These are phyloP conservation scores for Lagopus leucura DNA, from an alignment of 2,113 vertebrate species.

Conservation along the genomic window DNA sequence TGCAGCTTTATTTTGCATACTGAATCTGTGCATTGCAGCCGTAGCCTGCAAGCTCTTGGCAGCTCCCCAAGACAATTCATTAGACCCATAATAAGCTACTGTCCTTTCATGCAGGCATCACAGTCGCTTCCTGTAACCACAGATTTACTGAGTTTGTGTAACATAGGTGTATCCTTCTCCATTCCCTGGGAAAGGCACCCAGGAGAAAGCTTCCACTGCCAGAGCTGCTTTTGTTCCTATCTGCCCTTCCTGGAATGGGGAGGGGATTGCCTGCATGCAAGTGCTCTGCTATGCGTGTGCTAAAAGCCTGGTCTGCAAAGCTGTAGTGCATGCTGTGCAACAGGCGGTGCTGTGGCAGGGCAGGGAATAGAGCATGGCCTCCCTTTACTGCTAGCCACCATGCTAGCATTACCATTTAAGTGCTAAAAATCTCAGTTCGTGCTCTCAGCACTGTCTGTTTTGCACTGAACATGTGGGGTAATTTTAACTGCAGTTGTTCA, in stretches of 20 bases:
- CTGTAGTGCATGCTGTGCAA: not conserved
- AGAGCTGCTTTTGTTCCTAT: not conserved
- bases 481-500: fast-evolving
- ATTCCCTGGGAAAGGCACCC: conserved; percentile 8
- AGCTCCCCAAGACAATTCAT: conserved; percentile 45
- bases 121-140: conserved; percentile 47
- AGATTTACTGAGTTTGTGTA: not conserved
- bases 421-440: not conserved
- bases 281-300: fast-evolving
- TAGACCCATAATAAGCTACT: conserved; percentile 50
- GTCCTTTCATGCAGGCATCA: conserved; percentile 7
- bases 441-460: not conserved
- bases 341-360: not conserved
- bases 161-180: conserved; percentile 28
- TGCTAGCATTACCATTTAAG: fast-evolving
- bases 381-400: not conserved
- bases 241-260: not conserved
- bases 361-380: not conserved
- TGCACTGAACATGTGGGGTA: fast-evolving
- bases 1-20: conserved; percentile 36
- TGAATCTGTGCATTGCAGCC: conserved; percentile 46
- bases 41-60: conserved; percentile 39
- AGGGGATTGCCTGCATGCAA: fast-evolving
- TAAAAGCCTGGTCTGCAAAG: not conserved
- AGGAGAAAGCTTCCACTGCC: not conserved